Percentiles rank a stretch among this genome's conserved stretches.
Conservation (phyloP, 2,113 vertebrate species). For the Zosterops pallidus region DNA sequence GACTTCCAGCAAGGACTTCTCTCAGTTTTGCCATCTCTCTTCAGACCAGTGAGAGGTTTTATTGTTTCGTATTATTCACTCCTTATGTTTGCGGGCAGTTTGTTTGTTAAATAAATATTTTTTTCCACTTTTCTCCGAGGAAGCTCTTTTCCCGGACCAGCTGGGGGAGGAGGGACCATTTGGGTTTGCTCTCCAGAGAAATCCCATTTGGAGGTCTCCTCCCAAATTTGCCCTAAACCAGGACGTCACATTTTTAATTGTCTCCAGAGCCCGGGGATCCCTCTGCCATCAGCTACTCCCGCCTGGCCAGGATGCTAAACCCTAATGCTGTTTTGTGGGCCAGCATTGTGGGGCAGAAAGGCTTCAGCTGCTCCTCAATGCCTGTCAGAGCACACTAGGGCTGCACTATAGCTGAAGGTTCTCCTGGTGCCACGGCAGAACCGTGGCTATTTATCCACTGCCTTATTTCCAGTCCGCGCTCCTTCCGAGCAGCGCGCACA, state of each 20-base stretch:
- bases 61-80: no score
- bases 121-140: no score
- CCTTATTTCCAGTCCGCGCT: background rate
- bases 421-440: background rate
- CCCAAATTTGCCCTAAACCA: no score
- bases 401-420: background rate
- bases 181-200: no score
- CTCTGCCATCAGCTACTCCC: slow-evolving; percentile 27
- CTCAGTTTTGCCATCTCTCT: no score
- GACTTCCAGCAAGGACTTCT: no score
- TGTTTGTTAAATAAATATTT: no score
- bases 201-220: no score
- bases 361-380: slow-evolving; percentile 8
- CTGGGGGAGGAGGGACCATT: no score
- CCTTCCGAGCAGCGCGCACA: background rate
- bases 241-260: background rate
- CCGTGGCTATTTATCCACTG: background rate
- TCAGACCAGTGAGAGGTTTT: no score
- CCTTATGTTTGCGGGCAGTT: no score
- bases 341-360: slow-evolving; percentile 29
- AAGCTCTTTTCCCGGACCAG: no score
- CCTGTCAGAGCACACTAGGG: slow-evolving; percentile 15
- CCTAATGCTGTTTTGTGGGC: slow-evolving; percentile 19
- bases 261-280: background rate
- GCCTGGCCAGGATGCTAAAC: background rate